Evolutionary conservation across 2,113 vertebrate genomes (phyloP).

Genomic region (Megaleporinus macrocephalus): DNA sequence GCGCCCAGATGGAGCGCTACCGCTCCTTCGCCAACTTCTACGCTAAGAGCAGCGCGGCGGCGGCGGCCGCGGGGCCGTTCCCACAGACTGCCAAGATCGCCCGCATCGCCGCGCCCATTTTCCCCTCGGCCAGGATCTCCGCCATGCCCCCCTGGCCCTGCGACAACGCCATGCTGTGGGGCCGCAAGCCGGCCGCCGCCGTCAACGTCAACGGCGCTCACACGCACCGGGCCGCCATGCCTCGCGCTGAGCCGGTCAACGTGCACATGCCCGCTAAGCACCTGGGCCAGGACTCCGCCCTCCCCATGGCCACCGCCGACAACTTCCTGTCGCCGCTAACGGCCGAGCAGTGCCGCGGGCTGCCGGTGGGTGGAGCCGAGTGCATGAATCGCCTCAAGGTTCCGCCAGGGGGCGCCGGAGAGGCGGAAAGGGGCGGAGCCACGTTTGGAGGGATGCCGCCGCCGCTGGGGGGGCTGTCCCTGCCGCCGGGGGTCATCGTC

Average conservation of each 20-base stretch:
- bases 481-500: slow-evolving; percentile 93
- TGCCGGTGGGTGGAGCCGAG: slow-evolving; percentile 80
- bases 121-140: slow-evolving; percentile 83
- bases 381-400: slow-evolving; percentile 90
- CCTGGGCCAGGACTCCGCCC: slow-evolving; percentile 84
- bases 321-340: slow-evolving; percentile 78
- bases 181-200: slow-evolving; percentile 65
- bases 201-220: slow-evolving; percentile 60
- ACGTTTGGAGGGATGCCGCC: slow-evolving; percentile 85
- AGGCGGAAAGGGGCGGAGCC: slow-evolving; percentile 83
- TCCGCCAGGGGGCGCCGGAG: slow-evolving; percentile 76
- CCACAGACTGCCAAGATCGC: slow-evolving; percentile 89
- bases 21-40: slow-evolving; percentile 92
- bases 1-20: slow-evolving; percentile 92
- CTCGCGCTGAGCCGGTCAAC: slow-evolving; percentile 82
- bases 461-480: slow-evolving; percentile 85
- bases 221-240: slow-evolving; percentile 80
- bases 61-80: slow-evolving; percentile 84
- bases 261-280: slow-evolving; percentile 77
- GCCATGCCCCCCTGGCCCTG: slow-evolving; percentile 88
- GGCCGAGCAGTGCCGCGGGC: slow-evolving; percentile 71
- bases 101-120: slow-evolving; percentile 86
- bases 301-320: slow-evolving; percentile 72
- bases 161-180: slow-evolving; percentile 84
- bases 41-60: slow-evolving; percentile 85